Conservation (phyloP, 2,797 vertebrate species). For the Melanotaenia parkinsoni region DNA sequence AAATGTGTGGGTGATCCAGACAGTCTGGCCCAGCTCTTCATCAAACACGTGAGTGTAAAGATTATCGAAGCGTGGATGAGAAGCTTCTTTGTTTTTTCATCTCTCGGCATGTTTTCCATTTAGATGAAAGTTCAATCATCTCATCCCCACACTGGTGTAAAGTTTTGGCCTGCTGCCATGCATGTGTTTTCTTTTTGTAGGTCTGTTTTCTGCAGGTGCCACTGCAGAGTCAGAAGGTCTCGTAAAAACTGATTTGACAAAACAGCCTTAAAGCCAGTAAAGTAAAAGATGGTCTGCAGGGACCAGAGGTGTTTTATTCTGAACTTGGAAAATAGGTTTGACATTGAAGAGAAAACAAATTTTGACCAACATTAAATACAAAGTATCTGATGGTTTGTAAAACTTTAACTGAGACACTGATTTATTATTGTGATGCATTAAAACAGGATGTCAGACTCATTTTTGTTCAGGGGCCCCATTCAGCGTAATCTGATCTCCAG, state of each 20-base stretch:
- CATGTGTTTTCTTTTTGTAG: constrained; percentile 46
- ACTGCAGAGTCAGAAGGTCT: constrained; percentile 29
- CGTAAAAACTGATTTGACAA: constrained; percentile 13
- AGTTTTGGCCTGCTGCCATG: constrained; percentile 24
- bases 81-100: constrained; percentile 10
- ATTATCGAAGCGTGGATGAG: constrained; percentile 23
- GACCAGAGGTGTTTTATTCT: constrained; percentile 10
- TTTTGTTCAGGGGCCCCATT: too few species aligned
- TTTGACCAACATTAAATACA: neutral
- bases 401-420: constrained; percentile 2
- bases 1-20: constrained; percentile 96
- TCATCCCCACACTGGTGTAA: constrained; percentile 16
- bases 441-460: neutral
- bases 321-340: neutral
- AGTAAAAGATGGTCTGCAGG: constrained; percentile 21
- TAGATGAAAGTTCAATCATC: constrained; percentile 22
- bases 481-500: too few species aligned
- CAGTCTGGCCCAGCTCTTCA: constrained; percentile 92
- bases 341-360: constrained; percentile 12
- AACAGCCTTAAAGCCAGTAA: constrained; percentile 23
- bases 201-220: constrained; percentile 38
- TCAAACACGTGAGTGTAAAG: constrained; percentile 91
- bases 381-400: neutral
- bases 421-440: neutral
- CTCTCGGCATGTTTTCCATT: constrained; percentile 26